phyloP scores from a whole-genome alignment of 2,113 vertebrate species.

The Pangasianodon hypophthalmus region DNA sequence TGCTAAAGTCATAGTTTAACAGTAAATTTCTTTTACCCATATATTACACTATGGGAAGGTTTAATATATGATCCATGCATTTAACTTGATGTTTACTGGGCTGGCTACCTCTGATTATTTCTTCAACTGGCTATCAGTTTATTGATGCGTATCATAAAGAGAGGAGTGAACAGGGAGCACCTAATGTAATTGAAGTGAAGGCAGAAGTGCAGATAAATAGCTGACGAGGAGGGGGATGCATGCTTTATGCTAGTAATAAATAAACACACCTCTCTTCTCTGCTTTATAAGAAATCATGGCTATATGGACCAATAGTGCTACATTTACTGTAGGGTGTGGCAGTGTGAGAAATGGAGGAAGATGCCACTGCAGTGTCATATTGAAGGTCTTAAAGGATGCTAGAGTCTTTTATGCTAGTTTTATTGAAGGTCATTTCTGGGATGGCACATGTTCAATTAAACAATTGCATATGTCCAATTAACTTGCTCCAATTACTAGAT shows the following conservation, averaged over 20 bases:
- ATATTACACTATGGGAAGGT: conserved; percentile 31
- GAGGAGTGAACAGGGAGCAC: conserved; percentile 60
- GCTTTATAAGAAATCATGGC: conserved; percentile 62
- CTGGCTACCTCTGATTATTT: conserved; percentile 39
- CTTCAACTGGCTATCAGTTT: conserved; percentile 46
- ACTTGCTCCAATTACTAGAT: not conserved
- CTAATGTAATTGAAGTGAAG: conserved; percentile 71
- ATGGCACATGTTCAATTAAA: no score
- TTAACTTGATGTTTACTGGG: conserved; percentile 45
- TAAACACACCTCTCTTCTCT: conserved; percentile 49
- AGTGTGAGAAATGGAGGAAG: not conserved
- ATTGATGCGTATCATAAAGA: conserved; percentile 47
- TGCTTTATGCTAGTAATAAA: conserved; percentile 68
- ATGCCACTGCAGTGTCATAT: conserved; percentile 57
- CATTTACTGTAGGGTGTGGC: conserved; percentile 53
- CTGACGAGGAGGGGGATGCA: conserved; percentile 45
- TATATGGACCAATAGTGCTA: conserved; percentile 56
- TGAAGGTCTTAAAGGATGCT: conserved; percentile 66
- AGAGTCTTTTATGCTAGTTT: conserved; percentile 52
- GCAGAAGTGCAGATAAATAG: conserved; percentile 64
- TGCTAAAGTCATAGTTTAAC: not conserved
- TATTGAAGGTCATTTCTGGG: conserved; percentile 46
- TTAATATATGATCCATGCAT: conserved; percentile 38
- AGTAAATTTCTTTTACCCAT: conserved; percentile 30
- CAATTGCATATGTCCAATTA: not conserved